Percentiles rank a stretch among this genome's conserved stretches.
Conservation (phyloP, 2,888 invertebrate genomes). For the Trissolcus japonicus region DNA sequence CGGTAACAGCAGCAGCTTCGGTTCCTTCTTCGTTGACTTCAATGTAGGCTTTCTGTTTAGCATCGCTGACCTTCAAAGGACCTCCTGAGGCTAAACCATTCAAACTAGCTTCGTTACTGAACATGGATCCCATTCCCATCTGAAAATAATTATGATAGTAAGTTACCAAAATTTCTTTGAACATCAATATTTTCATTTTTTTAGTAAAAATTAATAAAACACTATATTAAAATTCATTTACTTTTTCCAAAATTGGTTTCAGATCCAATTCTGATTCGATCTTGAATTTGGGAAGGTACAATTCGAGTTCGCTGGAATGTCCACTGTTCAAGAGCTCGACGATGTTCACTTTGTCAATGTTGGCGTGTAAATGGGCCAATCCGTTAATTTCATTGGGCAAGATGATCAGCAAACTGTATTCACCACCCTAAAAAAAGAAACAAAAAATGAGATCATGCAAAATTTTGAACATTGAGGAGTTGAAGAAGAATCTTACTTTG, state of each 20-base stretch:
- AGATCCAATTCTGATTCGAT: constrained; percentile 56
- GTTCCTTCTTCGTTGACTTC: constrained; percentile 93
- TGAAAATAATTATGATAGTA: not conserved
- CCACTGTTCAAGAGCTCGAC: constrained; percentile 42
- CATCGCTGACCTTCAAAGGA: constrained; percentile 81
- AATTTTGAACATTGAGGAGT: not conserved
- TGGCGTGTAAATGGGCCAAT: constrained; percentile 68
- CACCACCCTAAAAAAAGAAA: constrained; percentile 36
- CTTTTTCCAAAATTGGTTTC: constrained; percentile 43
- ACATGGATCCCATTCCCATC: constrained; percentile 20
- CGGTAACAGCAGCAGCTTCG: constrained; percentile 76
- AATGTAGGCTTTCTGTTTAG: constrained; percentile 89
- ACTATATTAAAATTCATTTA: no score
- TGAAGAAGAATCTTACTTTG: constrained; percentile 69
- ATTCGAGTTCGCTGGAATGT: constrained; percentile 61
- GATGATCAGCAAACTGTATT: constrained; percentile 85
- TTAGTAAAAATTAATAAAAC: no score
- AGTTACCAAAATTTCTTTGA: not conserved
- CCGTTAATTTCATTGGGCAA: constrained; percentile 84
- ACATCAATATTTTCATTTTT: no score
- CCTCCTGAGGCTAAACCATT: not conserved
- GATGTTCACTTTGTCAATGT: constrained; percentile 64
- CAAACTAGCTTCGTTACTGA: not conserved
- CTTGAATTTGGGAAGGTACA: constrained; percentile 66
- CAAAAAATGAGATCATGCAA: not conserved